Evolutionary conservation across 2,797 vertebrate genomes (phyloP).

Genomic region (Fistularia tabacaria): DNA sequence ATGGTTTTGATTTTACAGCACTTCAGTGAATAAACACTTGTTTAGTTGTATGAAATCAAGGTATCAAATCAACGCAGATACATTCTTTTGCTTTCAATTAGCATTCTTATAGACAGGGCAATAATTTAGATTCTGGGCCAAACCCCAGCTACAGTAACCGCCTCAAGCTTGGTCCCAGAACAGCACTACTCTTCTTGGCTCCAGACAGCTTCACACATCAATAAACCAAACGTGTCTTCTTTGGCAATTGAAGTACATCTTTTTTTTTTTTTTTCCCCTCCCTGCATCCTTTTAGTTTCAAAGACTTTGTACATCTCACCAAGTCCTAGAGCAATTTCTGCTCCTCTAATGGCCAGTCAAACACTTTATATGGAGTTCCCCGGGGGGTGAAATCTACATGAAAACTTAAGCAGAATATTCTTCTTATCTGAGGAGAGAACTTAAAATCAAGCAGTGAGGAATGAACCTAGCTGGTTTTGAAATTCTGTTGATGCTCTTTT

Average conservation of each 20-base stretch:
- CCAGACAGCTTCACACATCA: too few species aligned
- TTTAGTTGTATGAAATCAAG: conserved; percentile 3
- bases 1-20: conserved; percentile 1
- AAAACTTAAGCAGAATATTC: conserved; percentile 14
- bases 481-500: conserved; percentile 25
- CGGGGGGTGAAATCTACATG: conserved; percentile 5
- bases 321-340: too few species aligned
- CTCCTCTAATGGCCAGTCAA: too few species aligned
- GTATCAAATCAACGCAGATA: background rate
- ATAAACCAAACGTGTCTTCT: conserved; percentile 31
- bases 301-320: too few species aligned
- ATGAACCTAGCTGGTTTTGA: conserved; percentile 2
- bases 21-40: conserved; percentile 8
- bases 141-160: conserved; percentile 11
- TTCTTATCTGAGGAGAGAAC: conserved; percentile 15
- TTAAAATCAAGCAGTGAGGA: background rate
- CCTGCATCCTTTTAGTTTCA: too few species aligned
- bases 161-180: conserved; percentile 20
- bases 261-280: too few species aligned
- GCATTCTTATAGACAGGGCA: conserved; percentile 8
- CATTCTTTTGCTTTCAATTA: too few species aligned
- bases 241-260: too few species aligned
- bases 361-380: conserved; percentile 3
- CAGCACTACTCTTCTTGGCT: too few species aligned
- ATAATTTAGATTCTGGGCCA: conserved; percentile 31